These are phyloP conservation scores for Panthera leo DNA, from an alignment of 2,113 vertebrate species.

Conservation along the genomic window DNA sequence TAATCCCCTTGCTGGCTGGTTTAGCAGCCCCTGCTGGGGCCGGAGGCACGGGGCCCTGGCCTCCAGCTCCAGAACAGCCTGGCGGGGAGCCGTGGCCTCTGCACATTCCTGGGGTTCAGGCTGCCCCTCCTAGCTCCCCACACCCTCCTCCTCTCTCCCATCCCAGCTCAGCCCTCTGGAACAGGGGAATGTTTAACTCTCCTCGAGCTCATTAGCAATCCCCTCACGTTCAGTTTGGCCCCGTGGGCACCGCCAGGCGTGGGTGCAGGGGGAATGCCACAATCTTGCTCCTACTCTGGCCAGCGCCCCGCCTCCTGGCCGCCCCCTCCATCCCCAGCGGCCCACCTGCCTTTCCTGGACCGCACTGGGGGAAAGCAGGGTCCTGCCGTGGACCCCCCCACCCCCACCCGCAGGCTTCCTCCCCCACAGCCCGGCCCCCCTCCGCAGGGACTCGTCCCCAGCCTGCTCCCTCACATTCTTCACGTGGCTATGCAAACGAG, in stretches of 20 bases:
- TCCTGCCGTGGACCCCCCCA: not conserved
- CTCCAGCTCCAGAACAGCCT: conserved; percentile 23
- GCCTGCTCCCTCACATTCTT: conserved; percentile 71
- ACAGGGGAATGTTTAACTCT: conserved; percentile 77
- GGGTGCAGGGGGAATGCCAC: conserved; percentile 64
- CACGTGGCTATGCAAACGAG: conserved; percentile 76
- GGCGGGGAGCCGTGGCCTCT: not conserved
- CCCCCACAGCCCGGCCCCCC: not conserved
- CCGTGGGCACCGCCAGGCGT: not conserved
- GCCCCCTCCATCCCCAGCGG: not conserved
- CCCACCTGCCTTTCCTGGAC: conserved; percentile 9
- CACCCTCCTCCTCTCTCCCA: not conserved
- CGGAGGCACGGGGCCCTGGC: not conserved
- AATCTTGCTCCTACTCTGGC: not conserved
- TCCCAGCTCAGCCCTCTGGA: conserved; percentile 43
- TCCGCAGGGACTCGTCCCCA: not conserved
- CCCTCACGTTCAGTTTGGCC: conserved; percentile 66
- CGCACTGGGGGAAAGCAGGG: not conserved
- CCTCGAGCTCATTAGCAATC: conserved; percentile 75
- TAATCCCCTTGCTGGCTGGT: conserved; percentile 68
- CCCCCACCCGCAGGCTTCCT: not conserved
- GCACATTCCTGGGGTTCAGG: conserved; percentile 65
- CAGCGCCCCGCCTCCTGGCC: not conserved
- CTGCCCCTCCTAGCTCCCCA: not conserved
- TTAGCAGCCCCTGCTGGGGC: conserved; percentile 65